Evolutionary conservation across 2,113 vertebrate genomes (phyloP).

Genomic region (Eulacestoma nigropectus): DNA sequence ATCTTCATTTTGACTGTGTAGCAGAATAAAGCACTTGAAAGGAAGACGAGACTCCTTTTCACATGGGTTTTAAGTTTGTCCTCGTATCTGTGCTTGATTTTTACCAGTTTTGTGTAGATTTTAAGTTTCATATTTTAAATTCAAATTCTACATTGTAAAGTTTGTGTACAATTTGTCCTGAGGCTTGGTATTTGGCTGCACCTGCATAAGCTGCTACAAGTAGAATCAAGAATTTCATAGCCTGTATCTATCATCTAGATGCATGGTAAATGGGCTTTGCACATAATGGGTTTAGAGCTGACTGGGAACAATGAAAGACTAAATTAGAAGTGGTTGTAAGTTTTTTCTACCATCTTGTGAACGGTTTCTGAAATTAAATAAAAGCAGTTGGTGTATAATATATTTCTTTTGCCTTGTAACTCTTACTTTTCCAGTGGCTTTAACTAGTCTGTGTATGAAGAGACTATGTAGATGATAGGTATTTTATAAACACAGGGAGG

Average conservation of each 20-base stretch:
- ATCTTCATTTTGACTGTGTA: constrained; percentile 77
- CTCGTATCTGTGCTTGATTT: constrained; percentile 85
- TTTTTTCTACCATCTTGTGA: constrained; percentile 76
- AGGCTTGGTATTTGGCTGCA: constrained; percentile 88
- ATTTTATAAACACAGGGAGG: background rate
- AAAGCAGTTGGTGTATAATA: constrained; percentile 80
- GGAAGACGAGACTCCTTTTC: constrained; percentile 71
- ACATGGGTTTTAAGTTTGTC: constrained; percentile 80
- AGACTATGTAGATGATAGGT: background rate
- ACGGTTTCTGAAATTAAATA: constrained; percentile 77
- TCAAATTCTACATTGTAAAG: constrained; percentile 78
- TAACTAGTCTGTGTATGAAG: background rate
- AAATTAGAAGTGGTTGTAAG: constrained; percentile 74
- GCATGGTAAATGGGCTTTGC: constrained; percentile 85
- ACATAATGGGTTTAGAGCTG: constrained; percentile 75
- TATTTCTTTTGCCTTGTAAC: constrained; percentile 64
- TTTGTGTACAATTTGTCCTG: constrained; percentile 86
- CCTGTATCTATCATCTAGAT: constrained; percentile 87
- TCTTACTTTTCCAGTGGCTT: constrained; percentile 61
- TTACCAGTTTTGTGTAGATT: constrained; percentile 88
- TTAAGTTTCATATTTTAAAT: constrained; percentile 86
- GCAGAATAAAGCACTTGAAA: constrained; percentile 81
- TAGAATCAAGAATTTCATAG: constrained; percentile 81
- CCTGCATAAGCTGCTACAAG: constrained; percentile 84
- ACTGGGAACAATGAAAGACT: constrained; percentile 72